Conservation (phyloP, 2,113 vertebrate genomes). For the Oncorhynchus tshawytscha region DNA sequence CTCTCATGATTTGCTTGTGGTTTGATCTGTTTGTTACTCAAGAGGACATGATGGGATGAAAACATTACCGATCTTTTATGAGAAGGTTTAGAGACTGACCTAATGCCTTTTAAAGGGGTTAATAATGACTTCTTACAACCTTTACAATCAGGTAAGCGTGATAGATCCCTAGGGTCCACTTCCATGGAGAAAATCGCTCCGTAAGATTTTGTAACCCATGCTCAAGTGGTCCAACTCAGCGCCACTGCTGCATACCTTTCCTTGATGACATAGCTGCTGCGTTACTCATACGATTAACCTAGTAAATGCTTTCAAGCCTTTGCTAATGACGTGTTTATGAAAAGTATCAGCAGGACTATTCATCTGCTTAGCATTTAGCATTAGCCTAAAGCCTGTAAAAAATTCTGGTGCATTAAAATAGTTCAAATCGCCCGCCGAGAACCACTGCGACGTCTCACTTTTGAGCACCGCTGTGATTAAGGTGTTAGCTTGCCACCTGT, state of each 20-base stretch:
- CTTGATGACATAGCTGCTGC: background rate
- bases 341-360: background rate
- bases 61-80: too few species aligned
- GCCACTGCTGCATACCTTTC: background rate
- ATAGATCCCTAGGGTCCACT: background rate
- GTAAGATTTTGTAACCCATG: background rate
- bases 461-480: background rate
- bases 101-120: background rate
- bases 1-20: background rate
- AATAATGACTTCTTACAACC: too few species aligned
- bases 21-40: background rate
- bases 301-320: too few species aligned
- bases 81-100: background rate
- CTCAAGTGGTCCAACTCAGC: background rate
- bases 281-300: slow-evolving; percentile 1
- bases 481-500: background rate
- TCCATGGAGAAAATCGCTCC: background rate
- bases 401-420: too few species aligned
- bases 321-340: background rate
- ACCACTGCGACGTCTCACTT: background rate
- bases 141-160: background rate
- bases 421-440: too few species aligned
- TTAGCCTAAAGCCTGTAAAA: background rate
- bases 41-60: background rate
- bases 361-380: background rate